Conservation (phyloP, 2,113 vertebrate species). For the Gulo gulo region DNA sequence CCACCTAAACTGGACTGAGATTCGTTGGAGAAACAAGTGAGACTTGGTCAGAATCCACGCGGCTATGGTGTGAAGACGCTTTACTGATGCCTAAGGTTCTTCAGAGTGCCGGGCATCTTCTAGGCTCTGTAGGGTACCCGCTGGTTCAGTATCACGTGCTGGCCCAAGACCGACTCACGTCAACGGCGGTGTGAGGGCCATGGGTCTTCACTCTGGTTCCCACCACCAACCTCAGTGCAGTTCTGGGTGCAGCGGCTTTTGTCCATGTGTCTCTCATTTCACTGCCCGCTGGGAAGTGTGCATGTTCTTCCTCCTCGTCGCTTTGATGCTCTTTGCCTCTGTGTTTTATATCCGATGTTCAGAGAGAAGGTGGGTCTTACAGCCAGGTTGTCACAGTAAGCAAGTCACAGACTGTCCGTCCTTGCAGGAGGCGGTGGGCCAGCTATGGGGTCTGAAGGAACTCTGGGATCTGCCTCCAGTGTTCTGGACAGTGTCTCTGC, state of each 20-base stretch:
- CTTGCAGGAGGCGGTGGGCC: rapidly evolving
- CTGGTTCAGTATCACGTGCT: neutral
- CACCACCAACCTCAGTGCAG: rapidly evolving
- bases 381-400: neutral
- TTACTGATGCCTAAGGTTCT: neutral
- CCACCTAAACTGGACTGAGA: neutral
- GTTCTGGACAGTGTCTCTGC: neutral
- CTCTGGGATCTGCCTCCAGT: neutral
- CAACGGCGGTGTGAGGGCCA: rapidly evolving
- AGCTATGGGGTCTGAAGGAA: neutral
- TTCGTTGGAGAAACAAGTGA: neutral
- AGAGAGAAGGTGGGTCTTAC: neutral
- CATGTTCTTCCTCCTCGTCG: neutral
- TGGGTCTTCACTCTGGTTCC: rapidly evolving
- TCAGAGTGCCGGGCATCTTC: neutral
- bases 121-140: neutral
- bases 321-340: neutral
- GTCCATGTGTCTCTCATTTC: rapidly evolving
- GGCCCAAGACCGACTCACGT: neutral
- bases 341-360: neutral
- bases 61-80: neutral
- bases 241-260: rapidly evolving
- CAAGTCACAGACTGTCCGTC: neutral
- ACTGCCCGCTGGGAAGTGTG: rapidly evolving
- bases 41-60: too few relatives aligned